A percentile compares a stretch with the other conserved stretches of the same genome.
Conservation (phyloP, 2,888 invertebrate species). For the Plagodis dolabraria region DNA sequence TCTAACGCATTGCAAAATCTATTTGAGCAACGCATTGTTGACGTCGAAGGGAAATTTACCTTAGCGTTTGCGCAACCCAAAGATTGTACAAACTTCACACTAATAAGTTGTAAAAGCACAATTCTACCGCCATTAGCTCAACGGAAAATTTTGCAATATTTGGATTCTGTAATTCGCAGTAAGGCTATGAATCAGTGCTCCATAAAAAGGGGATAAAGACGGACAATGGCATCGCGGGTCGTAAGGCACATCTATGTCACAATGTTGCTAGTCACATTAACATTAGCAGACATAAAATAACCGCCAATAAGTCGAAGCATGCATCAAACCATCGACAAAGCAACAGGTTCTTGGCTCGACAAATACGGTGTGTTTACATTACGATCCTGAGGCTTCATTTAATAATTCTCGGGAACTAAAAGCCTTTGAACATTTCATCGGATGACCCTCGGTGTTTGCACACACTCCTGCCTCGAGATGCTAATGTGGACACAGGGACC, state of each 20-base stretch:
- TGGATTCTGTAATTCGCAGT: slow-evolving; percentile 38
- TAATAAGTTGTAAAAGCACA: slow-evolving; percentile 60
- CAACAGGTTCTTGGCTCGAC: slow-evolving; percentile 81
- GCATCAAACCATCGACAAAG: slow-evolving; percentile 80
- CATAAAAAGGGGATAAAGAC: slow-evolving; percentile 39
- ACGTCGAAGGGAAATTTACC: slow-evolving; percentile 75
- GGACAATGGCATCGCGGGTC: slow-evolving; percentile 41
- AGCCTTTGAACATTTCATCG: slow-evolving; percentile 85
- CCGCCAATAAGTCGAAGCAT: slow-evolving; percentile 81
- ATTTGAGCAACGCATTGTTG: slow-evolving; percentile 74
- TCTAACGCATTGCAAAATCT: slow-evolving; percentile 69
- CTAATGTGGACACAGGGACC: slow-evolving; percentile 85
- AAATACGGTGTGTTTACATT: slow-evolving; percentile 82
- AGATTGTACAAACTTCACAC: slow-evolving; percentile 65
- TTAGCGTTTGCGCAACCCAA: slow-evolving; percentile 65
- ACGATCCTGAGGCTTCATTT: slow-evolving; percentile 84
- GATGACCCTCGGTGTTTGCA: slow-evolving; percentile 84
- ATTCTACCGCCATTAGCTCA: slow-evolving; percentile 47
- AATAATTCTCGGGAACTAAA: slow-evolving; percentile 86
- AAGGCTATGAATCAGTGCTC: slow-evolving; percentile 28
- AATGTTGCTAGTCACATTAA: slow-evolving; percentile 79
- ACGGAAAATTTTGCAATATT: slow-evolving; percentile 37
- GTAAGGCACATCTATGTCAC: slow-evolving; percentile 51
- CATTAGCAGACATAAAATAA: slow-evolving; percentile 81
- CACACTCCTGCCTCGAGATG: slow-evolving; percentile 82